Conservation (phyloP, 2,113 vertebrate genomes). For the Nothoprocta pentlandii region DNA sequence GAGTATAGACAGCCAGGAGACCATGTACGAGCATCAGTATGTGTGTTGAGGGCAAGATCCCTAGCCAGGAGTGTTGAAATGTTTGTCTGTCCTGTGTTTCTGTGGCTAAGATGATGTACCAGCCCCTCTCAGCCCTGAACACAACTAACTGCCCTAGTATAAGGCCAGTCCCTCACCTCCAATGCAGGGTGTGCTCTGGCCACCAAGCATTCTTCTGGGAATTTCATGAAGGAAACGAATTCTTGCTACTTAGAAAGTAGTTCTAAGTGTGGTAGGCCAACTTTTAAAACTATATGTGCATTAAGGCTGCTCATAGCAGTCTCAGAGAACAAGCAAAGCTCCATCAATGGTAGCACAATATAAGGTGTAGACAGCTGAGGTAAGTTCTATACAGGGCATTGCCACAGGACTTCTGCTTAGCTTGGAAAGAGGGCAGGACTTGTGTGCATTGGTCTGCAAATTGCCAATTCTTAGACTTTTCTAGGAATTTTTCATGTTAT, state of each 20-base stretch:
- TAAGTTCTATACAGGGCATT: not conserved
- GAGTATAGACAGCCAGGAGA: slow-evolving; percentile 75
- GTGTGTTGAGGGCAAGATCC: slow-evolving; percentile 70
- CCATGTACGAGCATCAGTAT: slow-evolving; percentile 69
- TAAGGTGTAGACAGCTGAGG: not conserved
- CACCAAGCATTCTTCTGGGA: not conserved
- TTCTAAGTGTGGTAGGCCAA: not conserved
- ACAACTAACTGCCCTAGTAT: not conserved
- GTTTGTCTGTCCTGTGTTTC: slow-evolving; percentile 27
- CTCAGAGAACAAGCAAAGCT: not conserved
- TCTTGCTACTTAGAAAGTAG: not conserved
- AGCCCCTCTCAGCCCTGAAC: not conserved
- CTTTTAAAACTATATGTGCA: not conserved
- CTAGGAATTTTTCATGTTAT: not conserved
- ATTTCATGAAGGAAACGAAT: not conserved
- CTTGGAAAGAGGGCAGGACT: not conserved
- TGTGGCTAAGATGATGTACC: slow-evolving; percentile 10
- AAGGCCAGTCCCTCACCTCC: not conserved
- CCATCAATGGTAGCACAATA: not conserved
- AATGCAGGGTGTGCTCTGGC: not conserved
- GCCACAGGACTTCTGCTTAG: not conserved
- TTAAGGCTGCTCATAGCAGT: not conserved
- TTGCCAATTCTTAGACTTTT: not conserved
- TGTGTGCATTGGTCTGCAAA: not conserved
- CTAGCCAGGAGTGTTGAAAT: slow-evolving; percentile 65